Conservation (phyloP, 37 sponge, comb jelly and placozoan genomes). For the Ephydatia muelleri region DNA sequence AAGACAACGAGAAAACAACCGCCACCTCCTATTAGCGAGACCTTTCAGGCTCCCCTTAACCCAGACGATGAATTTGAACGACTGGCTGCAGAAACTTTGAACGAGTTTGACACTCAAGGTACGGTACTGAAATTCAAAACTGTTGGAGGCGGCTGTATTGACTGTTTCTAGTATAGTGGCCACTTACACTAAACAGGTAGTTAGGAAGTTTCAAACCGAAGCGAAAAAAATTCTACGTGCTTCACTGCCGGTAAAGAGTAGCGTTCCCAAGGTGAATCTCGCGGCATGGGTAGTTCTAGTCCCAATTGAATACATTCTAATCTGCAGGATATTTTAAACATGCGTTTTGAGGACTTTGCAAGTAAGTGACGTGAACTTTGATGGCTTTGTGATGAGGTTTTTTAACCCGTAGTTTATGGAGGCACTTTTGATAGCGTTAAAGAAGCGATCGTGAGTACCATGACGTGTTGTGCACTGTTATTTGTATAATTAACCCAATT, state of each 20-base stretch:
- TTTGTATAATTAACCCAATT: background rate
- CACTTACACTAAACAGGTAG: background rate
- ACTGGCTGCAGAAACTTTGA: background rate
- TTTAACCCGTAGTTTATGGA: background rate
- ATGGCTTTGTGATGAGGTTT: background rate
- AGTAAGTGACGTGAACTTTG: background rate
- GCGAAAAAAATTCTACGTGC: slow-evolving; percentile 8
- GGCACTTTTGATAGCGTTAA: background rate
- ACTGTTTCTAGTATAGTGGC: slow-evolving; percentile 11
- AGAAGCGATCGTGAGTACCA: background rate
- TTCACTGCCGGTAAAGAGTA: slow-evolving; percentile 9
- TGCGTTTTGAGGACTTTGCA: background rate
- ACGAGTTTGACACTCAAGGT: background rate
- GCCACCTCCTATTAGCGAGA: background rate
- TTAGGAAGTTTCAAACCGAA: slow-evolving; percentile 21
- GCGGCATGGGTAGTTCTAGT: too few relatives aligned
- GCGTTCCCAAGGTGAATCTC: slow-evolving; percentile 23
- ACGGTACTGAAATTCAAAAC: background rate
- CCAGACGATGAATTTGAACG: background rate
- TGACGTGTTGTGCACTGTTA: background rate
- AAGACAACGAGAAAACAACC: background rate
- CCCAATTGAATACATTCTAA: background rate
- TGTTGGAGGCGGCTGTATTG: background rate
- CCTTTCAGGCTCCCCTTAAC: background rate
- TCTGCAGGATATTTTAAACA: background rate